Percentiles rank a stretch among this genome's conserved stretches.
Evolutionary conservation across 1,140 invertebrate genomes (phyloP).

Genomic region (Trissolcus basalis): DNA sequence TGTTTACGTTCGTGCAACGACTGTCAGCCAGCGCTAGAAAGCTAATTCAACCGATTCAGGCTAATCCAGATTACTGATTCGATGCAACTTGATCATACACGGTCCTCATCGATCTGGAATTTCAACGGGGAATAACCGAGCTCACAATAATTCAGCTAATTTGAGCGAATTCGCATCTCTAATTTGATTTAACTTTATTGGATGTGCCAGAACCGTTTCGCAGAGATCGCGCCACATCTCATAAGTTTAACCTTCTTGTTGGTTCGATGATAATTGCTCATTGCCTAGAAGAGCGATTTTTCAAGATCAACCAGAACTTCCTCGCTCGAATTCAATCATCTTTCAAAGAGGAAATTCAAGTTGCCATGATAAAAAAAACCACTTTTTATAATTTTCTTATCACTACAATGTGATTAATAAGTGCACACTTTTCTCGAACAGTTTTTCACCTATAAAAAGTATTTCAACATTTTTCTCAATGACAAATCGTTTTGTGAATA

Average conservation of each 20-base stretch:
- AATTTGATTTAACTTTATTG: conserved; percentile 46
- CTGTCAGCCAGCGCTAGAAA: conserved; percentile 16
- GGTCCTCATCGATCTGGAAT: conserved; percentile 38
- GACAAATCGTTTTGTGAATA: too few relatives aligned
- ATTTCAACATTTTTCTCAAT: too few relatives aligned
- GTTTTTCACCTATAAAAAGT: too few relatives aligned
- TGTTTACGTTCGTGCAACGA: conserved; percentile 39
- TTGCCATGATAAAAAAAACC: too few relatives aligned
- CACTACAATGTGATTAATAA: too few relatives aligned
- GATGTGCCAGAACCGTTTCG: conserved; percentile 11
- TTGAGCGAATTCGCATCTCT: conserved; percentile 27
- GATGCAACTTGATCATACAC: conserved; percentile 40
- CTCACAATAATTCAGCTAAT: conserved; percentile 45
- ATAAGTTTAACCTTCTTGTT: conserved; percentile 1
- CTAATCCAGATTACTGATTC: conserved; percentile 46
- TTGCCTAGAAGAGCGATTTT: too few relatives aligned
- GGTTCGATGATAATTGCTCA: neutral
- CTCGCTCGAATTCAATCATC: too few relatives aligned
- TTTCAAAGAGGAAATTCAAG: too few relatives aligned
- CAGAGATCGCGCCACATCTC: conserved; percentile 1
- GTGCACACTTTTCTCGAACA: too few relatives aligned
- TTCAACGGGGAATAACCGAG: conserved; percentile 32
- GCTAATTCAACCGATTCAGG: conserved; percentile 32
- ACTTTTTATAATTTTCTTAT: too few relatives aligned
- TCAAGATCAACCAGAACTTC: too few relatives aligned